These are phyloP conservation scores for Eristalis pertinax DNA, from an alignment of 2,888 invertebrate species.

Conservation along the genomic window DNA sequence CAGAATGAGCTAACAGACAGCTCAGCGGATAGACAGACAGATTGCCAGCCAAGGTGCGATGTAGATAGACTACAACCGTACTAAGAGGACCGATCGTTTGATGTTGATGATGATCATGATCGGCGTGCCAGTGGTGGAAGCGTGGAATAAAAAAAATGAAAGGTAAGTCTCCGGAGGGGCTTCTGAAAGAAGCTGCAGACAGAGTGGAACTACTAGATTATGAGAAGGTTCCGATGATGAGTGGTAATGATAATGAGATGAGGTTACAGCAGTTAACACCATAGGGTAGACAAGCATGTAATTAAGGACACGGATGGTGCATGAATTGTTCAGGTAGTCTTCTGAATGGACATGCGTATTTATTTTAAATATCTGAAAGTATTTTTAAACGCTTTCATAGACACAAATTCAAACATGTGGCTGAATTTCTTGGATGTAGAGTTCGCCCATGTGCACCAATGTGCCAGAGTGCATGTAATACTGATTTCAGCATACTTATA, in stretches of 20 bases:
- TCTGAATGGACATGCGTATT: background rate
- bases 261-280: constrained; percentile 54
- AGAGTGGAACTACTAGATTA: constrained; percentile 18
- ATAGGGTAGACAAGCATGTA: constrained; percentile 41
- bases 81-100: constrained; percentile 40
- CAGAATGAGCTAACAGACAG: constrained; percentile 34
- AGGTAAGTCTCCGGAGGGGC: background rate
- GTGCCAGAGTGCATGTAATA: no score
- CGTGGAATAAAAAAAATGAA: constrained; percentile 13
- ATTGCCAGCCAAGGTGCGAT: constrained; percentile 57
- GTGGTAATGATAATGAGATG: constrained; percentile 51
- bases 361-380: background rate
- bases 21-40: constrained; percentile 33
- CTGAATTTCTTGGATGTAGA: background rate
- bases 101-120: constrained; percentile 57
- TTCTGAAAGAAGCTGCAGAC: constrained; percentile 19
- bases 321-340: constrained; percentile 6
- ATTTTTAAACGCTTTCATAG: background rate
- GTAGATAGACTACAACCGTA: constrained; percentile 15
- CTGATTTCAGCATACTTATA: no score
- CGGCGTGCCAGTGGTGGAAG: constrained; percentile 13
- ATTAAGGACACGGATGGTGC: constrained; percentile 35
- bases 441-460: no score
- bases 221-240: constrained; percentile 38
- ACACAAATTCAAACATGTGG: background rate